Evolutionary conservation across 23 tunicate genomes (phyloP).

Genomic region (Trididemnum miniatum): DNA sequence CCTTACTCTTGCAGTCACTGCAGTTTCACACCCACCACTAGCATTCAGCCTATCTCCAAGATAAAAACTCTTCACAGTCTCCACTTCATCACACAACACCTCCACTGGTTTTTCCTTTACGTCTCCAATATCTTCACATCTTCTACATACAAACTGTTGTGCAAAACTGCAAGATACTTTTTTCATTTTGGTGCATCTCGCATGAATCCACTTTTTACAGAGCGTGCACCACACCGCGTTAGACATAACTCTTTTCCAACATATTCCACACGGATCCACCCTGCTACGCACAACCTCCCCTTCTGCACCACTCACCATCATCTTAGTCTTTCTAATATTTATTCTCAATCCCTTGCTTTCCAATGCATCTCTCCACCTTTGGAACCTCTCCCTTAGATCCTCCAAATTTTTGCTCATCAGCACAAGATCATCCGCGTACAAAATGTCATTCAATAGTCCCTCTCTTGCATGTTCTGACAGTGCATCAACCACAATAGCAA

Average conservation of each 20-base stretch:
- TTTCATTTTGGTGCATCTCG: slow-evolving; percentile 1
- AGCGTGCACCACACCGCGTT: not conserved
- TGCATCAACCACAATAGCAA: slow-evolving; percentile 16
- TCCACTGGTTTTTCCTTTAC: not conserved
- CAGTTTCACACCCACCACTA: slow-evolving; percentile 28
- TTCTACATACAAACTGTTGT: slow-evolving; percentile 5
- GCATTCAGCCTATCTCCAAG: slow-evolving; percentile 18
- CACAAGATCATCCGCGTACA: slow-evolving; percentile 21
- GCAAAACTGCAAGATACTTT: not conserved
- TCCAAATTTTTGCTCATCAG: slow-evolving; percentile 6
- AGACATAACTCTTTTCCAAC: not conserved
- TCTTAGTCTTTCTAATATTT: slow-evolving; percentile 21
- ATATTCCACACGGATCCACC: slow-evolving; percentile 4
- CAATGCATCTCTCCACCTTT: slow-evolving; percentile 19
- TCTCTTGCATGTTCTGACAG: slow-evolving; percentile 6
- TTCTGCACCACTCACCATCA: slow-evolving; percentile 18
- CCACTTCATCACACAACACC: not conserved
- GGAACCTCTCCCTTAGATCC: not conserved
- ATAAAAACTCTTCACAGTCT: slow-evolving; percentile 5
- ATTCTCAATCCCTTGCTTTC: slow-evolving; percentile 26
- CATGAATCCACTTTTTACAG: not conserved
- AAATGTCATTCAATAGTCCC: slow-evolving; percentile 2
- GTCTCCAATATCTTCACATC: not conserved
- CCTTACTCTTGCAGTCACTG: slow-evolving; percentile 13
- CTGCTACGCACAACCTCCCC: not conserved